Evolutionary conservation across 35 echinoderm and acorn worm species (phyloP).

Genomic region (Diadema setosum): DNA sequence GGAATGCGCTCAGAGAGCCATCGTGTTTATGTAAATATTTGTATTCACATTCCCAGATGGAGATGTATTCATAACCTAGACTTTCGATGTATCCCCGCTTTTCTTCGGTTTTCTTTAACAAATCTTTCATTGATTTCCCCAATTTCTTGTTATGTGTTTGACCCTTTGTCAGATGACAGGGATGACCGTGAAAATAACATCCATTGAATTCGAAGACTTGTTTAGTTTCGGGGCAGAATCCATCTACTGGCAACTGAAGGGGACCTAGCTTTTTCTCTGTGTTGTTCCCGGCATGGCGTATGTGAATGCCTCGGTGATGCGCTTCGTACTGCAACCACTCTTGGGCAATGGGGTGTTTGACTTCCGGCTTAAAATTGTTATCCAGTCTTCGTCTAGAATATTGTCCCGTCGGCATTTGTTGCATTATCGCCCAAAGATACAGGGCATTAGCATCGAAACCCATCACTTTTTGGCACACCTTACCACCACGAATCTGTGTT

Average conservation of each 20-base stretch:
- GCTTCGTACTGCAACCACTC: neutral
- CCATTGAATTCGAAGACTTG: too few species aligned
- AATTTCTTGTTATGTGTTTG: neutral
- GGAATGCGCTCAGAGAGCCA: neutral
- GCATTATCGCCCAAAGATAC: neutral
- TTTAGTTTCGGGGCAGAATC: too few species aligned
- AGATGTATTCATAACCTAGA: too few species aligned
- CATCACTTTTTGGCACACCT: neutral
- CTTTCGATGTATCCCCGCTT: too few species aligned
- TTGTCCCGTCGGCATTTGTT: conserved; percentile 38
- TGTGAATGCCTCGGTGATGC: neutral
- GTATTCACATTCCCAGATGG: neutral
- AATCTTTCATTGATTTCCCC: too few species aligned
- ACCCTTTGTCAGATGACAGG: neutral
- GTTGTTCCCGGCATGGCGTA: too few species aligned
- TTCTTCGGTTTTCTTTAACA: too few species aligned
- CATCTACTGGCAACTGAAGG: too few species aligned
- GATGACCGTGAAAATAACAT: too few species aligned
- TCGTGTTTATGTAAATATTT: neutral
- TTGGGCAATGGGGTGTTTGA: too few species aligned
- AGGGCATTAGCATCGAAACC: neutral
- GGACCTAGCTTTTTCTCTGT: too few species aligned
- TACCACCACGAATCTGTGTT: neutral
- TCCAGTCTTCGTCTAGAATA: conserved; percentile 20
- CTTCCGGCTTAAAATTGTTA: neutral